Base-by-base conservation (phyloP, 2,113 vertebrate species). In the Chitala chitala region DNA sequence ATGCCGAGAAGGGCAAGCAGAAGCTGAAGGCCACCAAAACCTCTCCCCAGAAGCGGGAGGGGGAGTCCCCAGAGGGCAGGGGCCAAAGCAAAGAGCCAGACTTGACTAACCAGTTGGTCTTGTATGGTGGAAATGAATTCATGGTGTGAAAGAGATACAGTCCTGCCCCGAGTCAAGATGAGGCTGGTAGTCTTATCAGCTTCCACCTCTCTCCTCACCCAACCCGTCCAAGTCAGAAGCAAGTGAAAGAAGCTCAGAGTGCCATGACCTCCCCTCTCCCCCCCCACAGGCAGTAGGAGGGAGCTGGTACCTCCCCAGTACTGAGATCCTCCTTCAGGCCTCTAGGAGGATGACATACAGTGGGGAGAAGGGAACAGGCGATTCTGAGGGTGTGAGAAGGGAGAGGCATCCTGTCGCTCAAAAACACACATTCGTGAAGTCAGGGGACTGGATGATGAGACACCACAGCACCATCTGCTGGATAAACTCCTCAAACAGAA, bases 51-150 rank as follows among this genome's bases (percentile, higher is more conserved):
- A 94, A 92, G 89, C 89, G 88, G 33, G 31, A 63, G 59, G 86
- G 90, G 89, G 87, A 92, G 76, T 80, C 85, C 74, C 87, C 86
- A 0, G 92, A 94, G 2, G 88, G 89, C 10, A 85, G 84, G 0
- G 82, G 84, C 46, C 89, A 75, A 22, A 86, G 89, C 78, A 92
- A 89, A 75, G 94, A 95, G 22, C 77, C 91, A 0, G 94, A 97
- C 63, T 75, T 92, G 0, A 0, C 90, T 20, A 94, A 93, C 79
- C 92, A 91, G 80, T 81, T 92, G 5, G 88, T 96, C 69, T 81
- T 95, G 73, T 93, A 93, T 72, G 95, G 94, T 79, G 96, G 82
- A 79, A 96, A 96, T 1, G 97, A 98, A 84, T 99, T 98, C 86
- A 98, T 99, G 96, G 96, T 99, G 79, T 98, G 91, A 99, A 83